Percentiles rank a stretch among this genome's conserved stretches.
Evolutionary conservation across 2,888 invertebrate genomes (phyloP).

Genomic region (Ophioninae sp.): DNA sequence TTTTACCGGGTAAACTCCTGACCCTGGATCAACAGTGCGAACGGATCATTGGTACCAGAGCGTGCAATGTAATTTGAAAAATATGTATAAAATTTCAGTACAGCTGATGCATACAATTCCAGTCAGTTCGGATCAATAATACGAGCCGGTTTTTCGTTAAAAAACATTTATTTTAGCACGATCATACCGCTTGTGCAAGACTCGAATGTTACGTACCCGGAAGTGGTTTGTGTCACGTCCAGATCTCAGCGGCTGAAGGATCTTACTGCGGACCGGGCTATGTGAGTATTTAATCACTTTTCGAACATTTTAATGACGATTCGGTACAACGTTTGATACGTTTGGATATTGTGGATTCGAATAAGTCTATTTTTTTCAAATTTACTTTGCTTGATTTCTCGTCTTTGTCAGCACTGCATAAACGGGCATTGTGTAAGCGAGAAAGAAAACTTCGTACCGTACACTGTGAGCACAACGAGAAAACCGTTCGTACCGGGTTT

Average conservation of each 20-base stretch:
- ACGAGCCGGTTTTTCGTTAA: conserved; percentile 3
- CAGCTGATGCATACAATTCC: no score
- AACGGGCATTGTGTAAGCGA: conserved; percentile 94
- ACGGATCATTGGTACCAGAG: conserved; percentile 90
- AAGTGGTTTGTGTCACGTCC: conserved; percentile 91
- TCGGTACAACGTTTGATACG: background rate
- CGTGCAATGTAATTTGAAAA: conserved; percentile 84
- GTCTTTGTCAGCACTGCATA: conserved; percentile 88
- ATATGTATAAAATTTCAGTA: background rate
- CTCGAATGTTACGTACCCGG: conserved; percentile 94
- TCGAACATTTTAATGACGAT: background rate
- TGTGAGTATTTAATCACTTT: conserved; percentile 82
- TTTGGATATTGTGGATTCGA: background rate
- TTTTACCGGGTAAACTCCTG: conserved; percentile 91
- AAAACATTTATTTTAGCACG: conserved; percentile 84
- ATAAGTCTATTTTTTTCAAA: background rate
- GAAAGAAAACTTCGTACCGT: conserved; percentile 61
- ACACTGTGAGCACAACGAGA: conserved; percentile 26
- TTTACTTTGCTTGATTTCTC: background rate
- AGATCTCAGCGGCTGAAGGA: conserved; percentile 95
- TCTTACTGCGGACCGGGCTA: conserved; percentile 94
- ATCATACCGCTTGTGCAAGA: conserved; percentile 94
- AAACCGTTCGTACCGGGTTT: conserved; percentile 16
- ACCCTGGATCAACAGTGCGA: conserved; percentile 94
- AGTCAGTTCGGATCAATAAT: no score